phyloP scores from a whole-genome alignment of 2,797 vertebrate species.

The Philypnodon macrostomus region DNA sequence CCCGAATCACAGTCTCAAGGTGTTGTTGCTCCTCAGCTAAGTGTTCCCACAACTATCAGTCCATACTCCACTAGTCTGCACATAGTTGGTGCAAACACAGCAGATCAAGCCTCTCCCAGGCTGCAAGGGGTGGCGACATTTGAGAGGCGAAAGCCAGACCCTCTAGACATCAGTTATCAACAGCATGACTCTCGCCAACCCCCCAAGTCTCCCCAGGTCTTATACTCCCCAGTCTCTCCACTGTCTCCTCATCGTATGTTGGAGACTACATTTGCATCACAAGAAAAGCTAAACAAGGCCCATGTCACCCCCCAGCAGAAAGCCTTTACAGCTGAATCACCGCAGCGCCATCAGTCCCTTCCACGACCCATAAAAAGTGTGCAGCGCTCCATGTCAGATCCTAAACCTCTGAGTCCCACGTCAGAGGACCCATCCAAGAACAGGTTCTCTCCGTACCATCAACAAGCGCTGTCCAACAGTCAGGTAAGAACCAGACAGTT shows the following conservation, averaged over 20 bases:
- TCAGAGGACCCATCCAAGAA: slow-evolving; percentile 91
- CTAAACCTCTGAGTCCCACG: slow-evolving; percentile 98
- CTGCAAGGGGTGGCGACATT: slow-evolving; percentile 86
- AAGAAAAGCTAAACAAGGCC: slow-evolving; percentile 96
- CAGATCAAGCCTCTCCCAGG: slow-evolving; percentile 75
- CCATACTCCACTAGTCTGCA: slow-evolving; percentile 94
- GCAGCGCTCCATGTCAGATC: slow-evolving; percentile 97
- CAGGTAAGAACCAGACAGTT: slow-evolving; percentile 93
- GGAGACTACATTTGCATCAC: slow-evolving; percentile 92
- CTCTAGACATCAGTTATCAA: slow-evolving; percentile 94
- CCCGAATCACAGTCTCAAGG: slow-evolving; percentile 88
- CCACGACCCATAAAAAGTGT: slow-evolving; percentile 97
- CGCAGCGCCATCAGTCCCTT: slow-evolving; percentile 90
- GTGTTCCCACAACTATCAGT: slow-evolving; percentile 88
- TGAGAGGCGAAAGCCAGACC: slow-evolving; percentile 95
- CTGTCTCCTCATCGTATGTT: slow-evolving; percentile 95
- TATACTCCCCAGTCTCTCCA: slow-evolving; percentile 96
- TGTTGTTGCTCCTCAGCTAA: slow-evolving; percentile 86
- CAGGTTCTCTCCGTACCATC: slow-evolving; percentile 93
- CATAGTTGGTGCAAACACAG: slow-evolving; percentile 83
- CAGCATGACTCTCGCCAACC: slow-evolving; percentile 87
- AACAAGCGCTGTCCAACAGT: slow-evolving; percentile 85
- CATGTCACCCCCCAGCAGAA: slow-evolving; percentile 98
- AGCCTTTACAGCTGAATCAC: slow-evolving; percentile 87
- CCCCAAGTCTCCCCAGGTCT: slow-evolving; percentile 96